Percentiles rank a stretch among this genome's conserved stretches.
phyloP scores from a whole-genome alignment of 2,888 invertebrate species.

The Limnephilus marmoratus region DNA sequence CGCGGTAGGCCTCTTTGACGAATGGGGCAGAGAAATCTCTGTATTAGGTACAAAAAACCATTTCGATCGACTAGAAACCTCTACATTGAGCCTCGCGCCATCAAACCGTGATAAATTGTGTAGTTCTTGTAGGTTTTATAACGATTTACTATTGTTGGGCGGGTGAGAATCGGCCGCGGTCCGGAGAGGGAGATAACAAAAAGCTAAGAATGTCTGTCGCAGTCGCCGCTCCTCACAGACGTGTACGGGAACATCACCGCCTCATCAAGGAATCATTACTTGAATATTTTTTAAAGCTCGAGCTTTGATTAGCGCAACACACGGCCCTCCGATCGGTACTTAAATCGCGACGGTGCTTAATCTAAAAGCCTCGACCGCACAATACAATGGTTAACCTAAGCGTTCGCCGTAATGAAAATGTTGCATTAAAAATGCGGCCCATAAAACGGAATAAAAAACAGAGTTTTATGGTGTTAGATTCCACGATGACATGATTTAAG shows the following conservation, averaged over 20 bases:
- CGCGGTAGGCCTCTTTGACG: slow-evolving; percentile 38
- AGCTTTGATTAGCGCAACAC: not conserved
- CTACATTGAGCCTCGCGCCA: slow-evolving; percentile 4
- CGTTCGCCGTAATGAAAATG: not conserved
- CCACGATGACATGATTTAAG: not conserved
- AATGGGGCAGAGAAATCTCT: not conserved
- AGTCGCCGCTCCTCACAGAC: slow-evolving; percentile 33
- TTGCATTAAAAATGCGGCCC: not conserved
- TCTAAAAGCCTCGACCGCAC: not conserved
- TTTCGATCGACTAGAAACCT: slow-evolving; percentile 20
- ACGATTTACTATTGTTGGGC: slow-evolving; percentile 59
- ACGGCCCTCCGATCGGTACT: not conserved
- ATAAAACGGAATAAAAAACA: not conserved
- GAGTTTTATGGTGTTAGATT: not conserved
- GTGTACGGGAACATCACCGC: slow-evolving; percentile 22
- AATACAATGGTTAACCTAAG: not conserved
- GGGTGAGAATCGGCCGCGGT: slow-evolving; percentile 34
- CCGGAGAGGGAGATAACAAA: slow-evolving; percentile 34
- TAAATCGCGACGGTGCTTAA: not conserved
- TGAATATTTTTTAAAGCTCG: slow-evolving; percentile 11
- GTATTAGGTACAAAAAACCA: slow-evolving; percentile 30
- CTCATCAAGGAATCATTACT: slow-evolving; percentile 37
- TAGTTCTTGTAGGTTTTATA: slow-evolving; percentile 59
- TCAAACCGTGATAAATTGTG: slow-evolving; percentile 58
- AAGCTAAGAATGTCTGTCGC: slow-evolving; percentile 46